Base-by-base conservation (phyloP, 2,888 invertebrate genomes). In the Barypeithes pellucidus region DNA sequence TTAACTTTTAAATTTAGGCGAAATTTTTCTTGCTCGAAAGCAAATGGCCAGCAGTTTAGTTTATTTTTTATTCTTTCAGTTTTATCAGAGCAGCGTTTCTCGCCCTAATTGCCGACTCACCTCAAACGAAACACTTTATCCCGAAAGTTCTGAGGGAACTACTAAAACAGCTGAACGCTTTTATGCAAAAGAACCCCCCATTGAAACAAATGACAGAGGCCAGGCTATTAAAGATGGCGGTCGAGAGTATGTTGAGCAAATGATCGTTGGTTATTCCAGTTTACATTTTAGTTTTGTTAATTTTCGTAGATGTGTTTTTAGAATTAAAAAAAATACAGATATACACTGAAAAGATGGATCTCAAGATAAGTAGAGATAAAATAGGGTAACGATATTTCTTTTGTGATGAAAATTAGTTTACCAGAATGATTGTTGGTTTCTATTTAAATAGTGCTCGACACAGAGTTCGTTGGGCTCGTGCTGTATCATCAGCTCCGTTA, bases 21-120 rank as follows among this genome's bases (percentile, higher is more conserved):
- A n/a, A n/a, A n/a, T n/a, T n/a, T n/a, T n/a, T n/a, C n/a, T n/a
- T n/a, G n/a, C n/a, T n/a, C n/a, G n/a, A n/a, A n/a, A n/a, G n/a
- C 12, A 2, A 36, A 39, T n/a, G 12, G n/a, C 39, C 4, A 4
- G 12, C 2, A 39, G 4, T 12, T 8, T 3, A 39, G n/a, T 16
- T 14, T 14, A 41, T 14, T 41, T 41, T 3, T 3, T 43, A 7
- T 43, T 43, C 8, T 63, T 87, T 8, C 86, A 96, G 96, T 82
- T 97, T 94, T 88, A 88, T 97, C 70, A 93, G 95, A 81, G 96
- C 96, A 83, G 95, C 96, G 0, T 89, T 97, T 71, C 89, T 95
- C 86, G 94, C 93, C 83, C 87, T 97, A 72, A 94, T 96, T 85
- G 89, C 91, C 3, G 87, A 87, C 11, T 92, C 94, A 87, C 91